These are phyloP conservation scores for Aplodontia rufa DNA, from an alignment of 2,113 vertebrate genomes.

Conservation along the genomic window DNA sequence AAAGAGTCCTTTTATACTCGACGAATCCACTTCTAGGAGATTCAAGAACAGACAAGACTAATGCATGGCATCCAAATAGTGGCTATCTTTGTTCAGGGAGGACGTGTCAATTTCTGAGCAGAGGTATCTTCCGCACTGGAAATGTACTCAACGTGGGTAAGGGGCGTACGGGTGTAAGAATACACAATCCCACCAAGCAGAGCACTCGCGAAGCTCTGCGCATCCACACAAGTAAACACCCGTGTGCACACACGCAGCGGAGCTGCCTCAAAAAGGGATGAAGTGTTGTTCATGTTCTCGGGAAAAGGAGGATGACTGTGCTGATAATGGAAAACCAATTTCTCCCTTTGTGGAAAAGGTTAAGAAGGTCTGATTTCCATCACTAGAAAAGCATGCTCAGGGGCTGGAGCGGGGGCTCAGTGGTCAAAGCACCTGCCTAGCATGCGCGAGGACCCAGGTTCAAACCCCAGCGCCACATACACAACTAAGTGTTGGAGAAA, in stretches of 20 bases:
- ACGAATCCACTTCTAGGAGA: not conserved
- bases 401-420: not conserved
- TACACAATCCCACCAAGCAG: not conserved
- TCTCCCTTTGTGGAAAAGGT: not conserved
- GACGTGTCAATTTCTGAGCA: not conserved
- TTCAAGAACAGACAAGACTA: not conserved
- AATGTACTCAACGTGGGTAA: not conserved
- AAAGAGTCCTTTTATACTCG: not conserved
- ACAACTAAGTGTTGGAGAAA: too few relatives aligned
- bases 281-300: not conserved
- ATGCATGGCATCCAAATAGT: not conserved
- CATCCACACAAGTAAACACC: not conserved
- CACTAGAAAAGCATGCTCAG: conserved; percentile 25
- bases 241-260: accelerated
- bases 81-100: not conserved
- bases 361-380: not conserved
- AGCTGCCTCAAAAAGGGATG: not conserved
- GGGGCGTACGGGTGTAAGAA: too few relatives aligned
- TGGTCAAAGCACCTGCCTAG: too few relatives aligned
- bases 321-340: not conserved
- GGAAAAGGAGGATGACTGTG: not conserved
- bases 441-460: too few relatives aligned
- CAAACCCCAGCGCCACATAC: too few relatives aligned
- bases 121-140: not conserved
- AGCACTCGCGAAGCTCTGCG: not conserved